Conservation (phyloP, 2,797 vertebrate species). For the Oryzias dopingdopingensis region DNA sequence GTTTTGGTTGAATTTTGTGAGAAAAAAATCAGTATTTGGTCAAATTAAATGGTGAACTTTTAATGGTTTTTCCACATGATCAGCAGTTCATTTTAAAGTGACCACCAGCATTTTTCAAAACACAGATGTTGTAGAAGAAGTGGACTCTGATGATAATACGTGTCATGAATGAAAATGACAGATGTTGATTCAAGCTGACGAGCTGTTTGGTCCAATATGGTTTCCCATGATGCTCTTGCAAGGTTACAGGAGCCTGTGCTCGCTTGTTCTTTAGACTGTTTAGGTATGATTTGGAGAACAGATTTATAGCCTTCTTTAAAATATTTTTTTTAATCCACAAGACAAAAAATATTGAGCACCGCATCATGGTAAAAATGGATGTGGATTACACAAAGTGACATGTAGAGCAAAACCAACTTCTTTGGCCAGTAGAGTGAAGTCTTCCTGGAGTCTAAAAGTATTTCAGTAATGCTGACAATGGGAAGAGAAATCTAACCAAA, state of each 20-base stretch:
- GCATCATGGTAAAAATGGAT: conserved; percentile 16
- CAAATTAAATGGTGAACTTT: no score
- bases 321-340: not conserved
- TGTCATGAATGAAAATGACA: not conserved
- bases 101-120: no score
- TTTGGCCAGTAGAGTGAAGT: conserved; percentile 59
- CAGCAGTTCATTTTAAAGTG: no score
- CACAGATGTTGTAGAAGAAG: no score
- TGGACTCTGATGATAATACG: no score
- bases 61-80: no score
- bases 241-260: not conserved
- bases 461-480: conserved; percentile 62
- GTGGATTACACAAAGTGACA: conserved; percentile 8
- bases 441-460: conserved; percentile 66
- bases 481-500: conserved; percentile 46
- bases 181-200: not conserved
- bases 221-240: no score
- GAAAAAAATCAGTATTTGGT: no score
- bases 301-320: no score
- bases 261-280: not conserved
- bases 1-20: no score
- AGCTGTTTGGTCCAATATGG: no score
- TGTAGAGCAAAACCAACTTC: conserved; percentile 32
- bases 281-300: no score
- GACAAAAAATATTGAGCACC: not conserved